Percentiles rank a stretch among this genome's conserved stretches.
phyloP scores from a whole-genome alignment of 2,888 invertebrate species.

The Drosophila koepferae region DNA sequence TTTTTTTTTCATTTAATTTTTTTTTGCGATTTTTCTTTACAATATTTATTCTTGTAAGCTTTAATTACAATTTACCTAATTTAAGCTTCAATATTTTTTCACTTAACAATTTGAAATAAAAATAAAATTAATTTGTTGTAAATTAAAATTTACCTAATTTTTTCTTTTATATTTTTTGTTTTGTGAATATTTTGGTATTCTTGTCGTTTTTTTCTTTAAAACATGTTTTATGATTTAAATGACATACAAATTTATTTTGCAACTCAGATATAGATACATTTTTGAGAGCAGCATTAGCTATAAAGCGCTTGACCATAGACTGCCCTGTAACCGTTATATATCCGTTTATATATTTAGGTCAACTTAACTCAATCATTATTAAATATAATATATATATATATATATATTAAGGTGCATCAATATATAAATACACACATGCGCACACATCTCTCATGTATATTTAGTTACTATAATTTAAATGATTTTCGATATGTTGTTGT shows the following conservation, averaged over 20 bases:
- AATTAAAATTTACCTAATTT: not conserved
- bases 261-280: constrained; percentile 13
- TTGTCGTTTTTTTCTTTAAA: not conserved
- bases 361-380: not conserved
- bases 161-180: not conserved
- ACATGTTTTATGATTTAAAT: not conserved
- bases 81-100: constrained; percentile 16
- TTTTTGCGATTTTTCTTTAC: constrained; percentile 50
- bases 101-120: constrained; percentile 1
- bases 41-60: constrained; percentile 32
- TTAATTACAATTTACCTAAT: constrained; percentile 46
- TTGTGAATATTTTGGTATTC: not conserved
- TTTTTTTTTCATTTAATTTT: not conserved
- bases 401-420: not conserved
- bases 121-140: not conserved
- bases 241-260: constrained; percentile 7
- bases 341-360: not conserved
- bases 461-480: constrained; percentile 38
- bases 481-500: constrained; percentile 68
- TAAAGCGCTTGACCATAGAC: constrained; percentile 39
- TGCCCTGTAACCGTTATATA: not conserved
- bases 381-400: not conserved
- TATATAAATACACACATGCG: constrained; percentile 15
- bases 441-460: not conserved
- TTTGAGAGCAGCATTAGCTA: constrained; percentile 18